Evolutionary conservation across 37 sponge, comb jelly and placozoan genomes (phyloP), one percentile per base, ranked within the genome.

Genomic region (Ianthella basta): DNA sequence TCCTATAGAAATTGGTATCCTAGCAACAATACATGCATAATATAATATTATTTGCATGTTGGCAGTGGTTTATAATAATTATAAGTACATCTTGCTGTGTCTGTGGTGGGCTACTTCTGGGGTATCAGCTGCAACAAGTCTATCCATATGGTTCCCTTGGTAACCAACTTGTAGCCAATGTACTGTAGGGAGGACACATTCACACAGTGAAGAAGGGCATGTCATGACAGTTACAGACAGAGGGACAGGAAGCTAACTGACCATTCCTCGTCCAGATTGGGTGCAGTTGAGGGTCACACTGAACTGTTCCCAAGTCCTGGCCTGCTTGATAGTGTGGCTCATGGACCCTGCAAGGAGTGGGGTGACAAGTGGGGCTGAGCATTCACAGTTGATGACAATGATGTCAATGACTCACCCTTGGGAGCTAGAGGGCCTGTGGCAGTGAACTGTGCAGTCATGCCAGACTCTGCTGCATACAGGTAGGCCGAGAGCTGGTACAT

Each of bases 81-180:
- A 44, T 44, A 8, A 10, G 8, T 44, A 44, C 50, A 44, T 8
- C 50, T 44, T 3, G 50, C 50, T 44, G 50, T 44, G 50, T 44
- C 6, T 8, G 8, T 44, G 50, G 8, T 3, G 50, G 50, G 8
- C 50, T 44, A 44, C 50, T 44, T 44, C 8, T 29, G 39, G 25
- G 83, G 83, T 6, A 83, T 53, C 32, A 83, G 44, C 70, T 83
- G 83, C 27, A 54, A 15, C 30, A 83, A 55, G 32, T 83, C 83
- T 14, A 83, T 39, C 83, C 83, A 83, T 24, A 67, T 56, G 6
- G 83, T 83, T 21, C 83, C 83, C 37, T 66, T 68, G 55, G 55
- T 40, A 24, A 69, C 70, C 83, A 69, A 70, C 55, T 67, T 23
- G 55, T 83, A 83, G 56, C 61, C 30, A 10, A 83, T 14, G 61